Base-by-base conservation (phyloP, 1,140 invertebrate species). In the Panagrolaimus sp. region DNA sequence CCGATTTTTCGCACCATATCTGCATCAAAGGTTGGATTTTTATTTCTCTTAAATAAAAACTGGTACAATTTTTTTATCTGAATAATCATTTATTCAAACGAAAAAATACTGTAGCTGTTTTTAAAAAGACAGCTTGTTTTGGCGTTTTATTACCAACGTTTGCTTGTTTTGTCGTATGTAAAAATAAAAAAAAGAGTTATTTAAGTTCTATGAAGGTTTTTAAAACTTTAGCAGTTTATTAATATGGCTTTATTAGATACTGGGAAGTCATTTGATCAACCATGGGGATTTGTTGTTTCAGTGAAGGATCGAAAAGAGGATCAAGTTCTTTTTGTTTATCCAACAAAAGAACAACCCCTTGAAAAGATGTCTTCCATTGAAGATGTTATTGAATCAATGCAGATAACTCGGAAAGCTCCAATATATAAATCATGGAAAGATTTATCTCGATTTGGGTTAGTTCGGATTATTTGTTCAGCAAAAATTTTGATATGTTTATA, bases 181-280 rank as follows among this genome's bases (percentile, higher is more conserved):
- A 38, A 38, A 38, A 38, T 38, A 38, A 38, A 4, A 38, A 38
- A 38, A 38, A 2, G 7, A 4, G 32, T 38, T 38, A 4, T 38
- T 38, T 7, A 38, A 38, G 7, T 38, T 38, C 7, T 38, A 38
- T 38, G 32, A 38, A 38, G 2, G 32, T 4, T 38, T 4, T 38
- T 38, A 38, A 38, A n/a, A n/a, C n/a, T n/a, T n/a, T 38, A 38
- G 7, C 2, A 7, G 32, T 38, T 38, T 38, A 4, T 38, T 38
- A 38, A 38, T 38, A 58, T 58, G 52, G 52, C 52, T 12, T 58
- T 58, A n/a, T 58, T 58, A 28, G 52, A 58, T 58, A 58, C 52
- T 21, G 52, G 21, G 17, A 21, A 28, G 21, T 21, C 21, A 12
- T 28, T 28, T 12, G 52, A 58, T 58, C 21, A 58, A 12, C 52